Evolutionary conservation across 2,797 vertebrate species (phyloP), one percentile per base, ranked within the genome.

Genomic region (Pitangus sulphuratus): DNA sequence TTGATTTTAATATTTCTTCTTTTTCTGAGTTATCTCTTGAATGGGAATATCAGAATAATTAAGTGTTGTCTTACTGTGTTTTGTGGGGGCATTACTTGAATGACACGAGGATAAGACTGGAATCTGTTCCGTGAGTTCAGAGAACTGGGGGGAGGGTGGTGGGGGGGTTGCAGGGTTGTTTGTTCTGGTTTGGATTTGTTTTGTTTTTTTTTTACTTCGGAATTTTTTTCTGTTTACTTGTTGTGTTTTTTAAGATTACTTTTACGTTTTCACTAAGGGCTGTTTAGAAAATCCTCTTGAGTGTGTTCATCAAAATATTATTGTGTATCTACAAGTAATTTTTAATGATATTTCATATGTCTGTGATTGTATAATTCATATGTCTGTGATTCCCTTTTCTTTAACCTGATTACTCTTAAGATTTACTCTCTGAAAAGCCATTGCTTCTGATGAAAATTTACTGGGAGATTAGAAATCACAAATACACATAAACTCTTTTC

Each of bases 71-170:
- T 74, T 92, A 11, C 5, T 0, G 0, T 57, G 7, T 68, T 54
- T 65, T 69, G 4, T 7, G 56, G 17, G 15, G 60, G 4, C 25
- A 28, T 54, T 47, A 22, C 26, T 84, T 65, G 48, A 84, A 40
- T 53, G 35, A 19, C 64, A 25, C 1, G 2, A 58, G 22, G 21
- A 22, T 56, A 85, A 58, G 18, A 30, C 20, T 39, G 18, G 48
- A 87, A 68, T 64, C 6, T 68, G 11, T 77, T 81, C 47, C 11
- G 3, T 61, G 35, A 44, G 6, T 56, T 85, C n/a, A 74, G 28
- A 50, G 35, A 44, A 82, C 1, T 44, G 13, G 24, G 6, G 4
- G 1, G 3, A 16, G 6, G 4, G 11, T 22, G 3, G 19, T 1
- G 2, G 42, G 2, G 30, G 7, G 15, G 7, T 35, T 61, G 3